Evolutionary conservation across 1,140 invertebrate species (phyloP), one percentile per base, ranked within the genome.

Genomic region (Wiebesia pumilae): DNA sequence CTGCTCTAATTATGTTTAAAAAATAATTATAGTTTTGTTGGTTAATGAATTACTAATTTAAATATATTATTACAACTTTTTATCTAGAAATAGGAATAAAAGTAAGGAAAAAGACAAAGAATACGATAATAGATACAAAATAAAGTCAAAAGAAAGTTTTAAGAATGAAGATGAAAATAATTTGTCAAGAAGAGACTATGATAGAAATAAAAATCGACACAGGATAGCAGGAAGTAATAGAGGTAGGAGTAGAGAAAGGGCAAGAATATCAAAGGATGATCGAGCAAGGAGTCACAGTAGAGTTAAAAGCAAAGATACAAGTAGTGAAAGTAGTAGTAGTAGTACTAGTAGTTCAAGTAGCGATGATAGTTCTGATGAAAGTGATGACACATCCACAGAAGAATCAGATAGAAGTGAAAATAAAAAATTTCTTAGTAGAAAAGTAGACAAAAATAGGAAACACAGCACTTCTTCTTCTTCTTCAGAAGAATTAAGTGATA

Each of bases 351-450:
- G 73, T 40, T 47, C 73, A 67, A 78, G 75, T 75, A 77, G 43
- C 24, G 38, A 40, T 38, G 43, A 47, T 24, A 58, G 51, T 9
- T 24, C n/a, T 40, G 73, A 73, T 30, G 40, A 35, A 16, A 84
- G 51, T 51, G 40, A 35, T 35, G 71, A 71, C 38, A 35, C 43
- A 21, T 58, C 47, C 47, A 77, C 43, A 35, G 71, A 83, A 16
- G 69, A 86, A 38, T 35, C 58, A 67, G 51, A 58, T 35, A 65
- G 19, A 73, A 62, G 69, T 73, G 51, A 62, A 10, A 67, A 80
- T 30, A 35, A 75, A 12, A 54, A 73, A 58, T 43, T 9, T 0
- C 9, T 24, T 43, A 51, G 12, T 47, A n/a, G 1, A n/a, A 77
- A 77, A 12, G 10, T 9, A 51, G 4, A 58, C 14, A 58, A 79